phyloP scores from a whole-genome alignment of 1,140 invertebrate species.

The Eufriesea mexicana region DNA sequence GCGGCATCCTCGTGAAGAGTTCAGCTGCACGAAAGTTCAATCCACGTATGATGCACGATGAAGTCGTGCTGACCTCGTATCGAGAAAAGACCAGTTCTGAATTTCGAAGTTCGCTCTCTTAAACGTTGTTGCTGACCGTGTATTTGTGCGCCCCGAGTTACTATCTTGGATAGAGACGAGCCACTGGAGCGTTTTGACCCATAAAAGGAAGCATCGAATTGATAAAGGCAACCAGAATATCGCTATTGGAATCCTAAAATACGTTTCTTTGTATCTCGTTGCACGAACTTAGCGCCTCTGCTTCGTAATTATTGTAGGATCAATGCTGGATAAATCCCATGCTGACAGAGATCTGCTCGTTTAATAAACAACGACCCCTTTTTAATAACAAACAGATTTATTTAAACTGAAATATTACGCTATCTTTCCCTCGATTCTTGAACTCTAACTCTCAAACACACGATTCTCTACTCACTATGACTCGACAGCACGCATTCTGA shows the following conservation, averaged over 20 bases:
- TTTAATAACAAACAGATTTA: too few relatives aligned
- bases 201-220: neutral
- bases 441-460: too few relatives aligned
- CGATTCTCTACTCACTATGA: too few relatives aligned
- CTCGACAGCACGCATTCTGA: too few relatives aligned
- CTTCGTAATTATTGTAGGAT: too few relatives aligned
- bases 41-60: constrained; percentile 42
- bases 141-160: neutral
- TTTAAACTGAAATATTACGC: too few relatives aligned
- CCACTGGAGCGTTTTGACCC: neutral
- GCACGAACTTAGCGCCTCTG: too few relatives aligned
- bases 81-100: constrained; percentile 40
- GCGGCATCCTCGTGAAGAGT: neutral
- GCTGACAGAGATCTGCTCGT: too few relatives aligned
- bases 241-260: neutral
- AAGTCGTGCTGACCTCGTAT: constrained; percentile 34
- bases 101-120: constrained; percentile 31
- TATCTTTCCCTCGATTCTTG: too few relatives aligned
- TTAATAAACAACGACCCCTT: too few relatives aligned
- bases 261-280: too few relatives aligned
- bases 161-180: neutral
- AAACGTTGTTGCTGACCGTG: neutral
- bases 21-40: constrained; percentile 41
- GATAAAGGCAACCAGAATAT: neutral
- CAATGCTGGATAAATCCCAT: too few relatives aligned